Conservation (phyloP, 2,888 invertebrate species). For the Monopis laevigella region DNA sequence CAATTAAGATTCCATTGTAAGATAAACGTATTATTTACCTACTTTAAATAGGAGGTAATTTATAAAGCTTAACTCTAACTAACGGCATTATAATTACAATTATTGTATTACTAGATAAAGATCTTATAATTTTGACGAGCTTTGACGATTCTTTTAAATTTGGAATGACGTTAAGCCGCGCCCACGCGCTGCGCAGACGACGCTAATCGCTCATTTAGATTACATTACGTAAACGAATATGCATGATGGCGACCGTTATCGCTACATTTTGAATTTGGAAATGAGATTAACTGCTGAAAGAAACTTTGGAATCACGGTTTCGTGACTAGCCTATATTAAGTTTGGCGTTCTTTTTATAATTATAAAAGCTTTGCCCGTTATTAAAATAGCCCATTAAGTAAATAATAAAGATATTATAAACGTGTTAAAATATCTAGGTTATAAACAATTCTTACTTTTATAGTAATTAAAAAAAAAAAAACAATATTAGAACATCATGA, state of each 20-base stretch:
- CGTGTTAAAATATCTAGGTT: no score
- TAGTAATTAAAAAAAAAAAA: no score
- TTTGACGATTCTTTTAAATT: conserved; percentile 8
- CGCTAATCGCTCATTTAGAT: conserved; percentile 57
- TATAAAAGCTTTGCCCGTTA: no score
- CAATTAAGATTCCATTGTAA: no score
- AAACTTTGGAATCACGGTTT: conserved; percentile 20
- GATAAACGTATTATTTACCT: no score
- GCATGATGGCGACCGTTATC: conserved; percentile 44
- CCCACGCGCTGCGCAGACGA: conserved; percentile 42
- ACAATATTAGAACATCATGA: no score
- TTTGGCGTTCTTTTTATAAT: no score
- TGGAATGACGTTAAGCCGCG: conserved; percentile 33
- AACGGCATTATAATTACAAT: conserved; percentile 52
- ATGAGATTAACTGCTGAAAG: conserved; percentile 42
- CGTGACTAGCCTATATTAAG: conserved; percentile 7
- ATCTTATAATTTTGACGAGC: conserved; percentile 19
- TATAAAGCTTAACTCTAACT: conserved; percentile 17
- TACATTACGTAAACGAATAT: conserved; percentile 52
- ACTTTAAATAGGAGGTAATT: no score
- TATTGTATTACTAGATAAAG: conserved; percentile 41
- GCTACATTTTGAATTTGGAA: conserved; percentile 47
- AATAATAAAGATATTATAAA: no score
- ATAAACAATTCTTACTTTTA: no score
- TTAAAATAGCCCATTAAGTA: no score